phyloP scores from a whole-genome alignment of 2,113 vertebrate species.

The Heliornis fulica region DNA sequence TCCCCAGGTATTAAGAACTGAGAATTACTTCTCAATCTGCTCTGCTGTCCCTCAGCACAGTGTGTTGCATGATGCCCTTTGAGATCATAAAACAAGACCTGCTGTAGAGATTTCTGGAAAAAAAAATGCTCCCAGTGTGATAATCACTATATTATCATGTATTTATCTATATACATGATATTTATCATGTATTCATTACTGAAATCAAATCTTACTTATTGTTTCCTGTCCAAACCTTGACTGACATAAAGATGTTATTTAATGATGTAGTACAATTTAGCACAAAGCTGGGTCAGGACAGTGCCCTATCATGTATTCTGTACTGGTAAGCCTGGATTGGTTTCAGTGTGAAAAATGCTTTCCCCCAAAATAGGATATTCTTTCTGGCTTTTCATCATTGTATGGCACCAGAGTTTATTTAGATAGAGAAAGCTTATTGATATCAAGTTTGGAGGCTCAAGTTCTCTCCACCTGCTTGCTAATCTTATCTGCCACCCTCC shows the following conservation, averaged over 20 bases:
- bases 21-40: background rate
- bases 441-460: background rate
- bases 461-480: background rate
- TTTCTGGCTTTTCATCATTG: background rate
- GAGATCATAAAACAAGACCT: background rate
- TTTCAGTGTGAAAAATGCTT: background rate
- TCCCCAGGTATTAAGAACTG: constrained; percentile 5
- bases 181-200: background rate
- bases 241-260: background rate
- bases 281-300: background rate
- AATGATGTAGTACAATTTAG: background rate
- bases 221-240: background rate
- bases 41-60: background rate
- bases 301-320: background rate
- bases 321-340: background rate
- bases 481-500: background rate
- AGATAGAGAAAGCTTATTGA: background rate
- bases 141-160: background rate
- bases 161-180: background rate
- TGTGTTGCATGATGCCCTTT: background rate
- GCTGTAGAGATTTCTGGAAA: background rate
- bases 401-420: background rate
- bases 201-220: background rate
- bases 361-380: background rate
- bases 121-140: background rate